Percentiles rank a stretch among this genome's conserved stretches.
Conservation (phyloP, 1,140 invertebrate species). For the Argopecten irradians region DNA sequence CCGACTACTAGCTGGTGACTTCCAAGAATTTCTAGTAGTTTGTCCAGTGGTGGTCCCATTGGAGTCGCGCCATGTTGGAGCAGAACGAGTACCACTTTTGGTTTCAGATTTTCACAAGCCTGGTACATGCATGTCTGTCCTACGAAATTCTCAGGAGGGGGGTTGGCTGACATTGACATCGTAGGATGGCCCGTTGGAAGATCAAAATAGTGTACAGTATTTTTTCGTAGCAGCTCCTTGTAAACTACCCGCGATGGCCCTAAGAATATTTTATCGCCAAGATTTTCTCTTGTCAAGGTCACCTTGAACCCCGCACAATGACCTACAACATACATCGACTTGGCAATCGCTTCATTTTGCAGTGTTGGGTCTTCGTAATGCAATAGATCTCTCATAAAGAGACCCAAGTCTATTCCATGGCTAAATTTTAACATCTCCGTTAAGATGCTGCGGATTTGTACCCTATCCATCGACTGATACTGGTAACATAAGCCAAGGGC, state of each 20-base stretch:
- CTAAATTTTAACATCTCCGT: slow-evolving; percentile 44
- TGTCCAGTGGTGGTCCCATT: slow-evolving; percentile 44
- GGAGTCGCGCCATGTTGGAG: slow-evolving; percentile 48
- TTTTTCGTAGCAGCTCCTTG: slow-evolving; percentile 29
- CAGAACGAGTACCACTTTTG: slow-evolving; percentile 42
- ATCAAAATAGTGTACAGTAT: slow-evolving; percentile 44
- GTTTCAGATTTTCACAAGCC: slow-evolving; percentile 52
- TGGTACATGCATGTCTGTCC: slow-evolving; percentile 36
- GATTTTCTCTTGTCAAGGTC: slow-evolving; percentile 27
- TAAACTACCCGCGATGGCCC: slow-evolving; percentile 44
- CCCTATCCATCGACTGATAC: slow-evolving; percentile 33
- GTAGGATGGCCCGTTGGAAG: slow-evolving; percentile 52
- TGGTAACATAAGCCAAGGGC: slow-evolving; percentile 53
- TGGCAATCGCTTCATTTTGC: slow-evolving; percentile 26
- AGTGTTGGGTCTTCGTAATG: slow-evolving; percentile 33
- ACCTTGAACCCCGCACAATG: slow-evolving; percentile 47
- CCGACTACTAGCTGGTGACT: slow-evolving; percentile 37
- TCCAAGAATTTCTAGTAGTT: slow-evolving; percentile 47
- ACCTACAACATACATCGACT: slow-evolving; percentile 42
- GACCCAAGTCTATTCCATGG: slow-evolving; percentile 53
- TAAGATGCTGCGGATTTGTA: slow-evolving; percentile 35
- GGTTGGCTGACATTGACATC: slow-evolving; percentile 43
- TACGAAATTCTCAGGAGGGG: slow-evolving; percentile 32
- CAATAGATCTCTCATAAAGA: slow-evolving; percentile 54
- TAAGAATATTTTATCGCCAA: slow-evolving; percentile 45